These are phyloP conservation scores for Hyposoter didymator DNA, from an alignment of 2,888 invertebrate genomes.

Conservation along the genomic window DNA sequence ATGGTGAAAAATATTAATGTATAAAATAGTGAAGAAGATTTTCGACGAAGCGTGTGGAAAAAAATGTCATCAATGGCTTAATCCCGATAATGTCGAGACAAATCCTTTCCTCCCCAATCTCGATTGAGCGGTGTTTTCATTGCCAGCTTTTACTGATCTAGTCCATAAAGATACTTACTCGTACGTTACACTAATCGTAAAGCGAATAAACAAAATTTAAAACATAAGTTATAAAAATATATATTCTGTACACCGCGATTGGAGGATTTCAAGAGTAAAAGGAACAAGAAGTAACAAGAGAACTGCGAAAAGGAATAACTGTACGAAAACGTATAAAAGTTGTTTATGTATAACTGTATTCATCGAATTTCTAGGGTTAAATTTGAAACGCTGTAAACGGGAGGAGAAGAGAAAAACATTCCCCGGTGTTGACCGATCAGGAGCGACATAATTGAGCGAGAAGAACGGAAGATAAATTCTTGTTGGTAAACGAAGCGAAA, in stretches of 20 bases:
- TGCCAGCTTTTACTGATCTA: constrained; percentile 77
- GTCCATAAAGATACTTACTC: constrained; percentile 76
- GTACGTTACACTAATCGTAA: constrained; percentile 69
- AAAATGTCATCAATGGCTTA: background rate
- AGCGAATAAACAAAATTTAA: constrained; percentile 63
- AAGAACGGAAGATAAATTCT: background rate
- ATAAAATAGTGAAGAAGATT: background rate
- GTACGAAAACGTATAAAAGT: background rate
- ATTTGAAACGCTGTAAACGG: constrained; percentile 23
- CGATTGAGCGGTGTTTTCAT: constrained; percentile 56
- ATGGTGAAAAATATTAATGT: background rate
- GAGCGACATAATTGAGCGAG: constrained; percentile 42
- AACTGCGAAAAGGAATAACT: background rate
- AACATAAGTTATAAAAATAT: constrained; percentile 47
- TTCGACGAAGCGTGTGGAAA: background rate
- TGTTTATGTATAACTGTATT: constrained; percentile 19
- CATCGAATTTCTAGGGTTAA: constrained; percentile 37
- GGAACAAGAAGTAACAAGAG: background rate
- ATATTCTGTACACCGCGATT: constrained; percentile 66
- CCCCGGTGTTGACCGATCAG: constrained; percentile 76
- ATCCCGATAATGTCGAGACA: background rate
- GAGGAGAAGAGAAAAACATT: constrained; percentile 62
- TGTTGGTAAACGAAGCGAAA: background rate
- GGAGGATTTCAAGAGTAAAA: constrained; percentile 40
- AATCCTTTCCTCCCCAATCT: constrained; percentile 36